A percentile compares a stretch with the other conserved stretches of the same genome.
Conservation (phyloP, 2,113 vertebrate genomes). For the Onychostoma macrolepis region DNA sequence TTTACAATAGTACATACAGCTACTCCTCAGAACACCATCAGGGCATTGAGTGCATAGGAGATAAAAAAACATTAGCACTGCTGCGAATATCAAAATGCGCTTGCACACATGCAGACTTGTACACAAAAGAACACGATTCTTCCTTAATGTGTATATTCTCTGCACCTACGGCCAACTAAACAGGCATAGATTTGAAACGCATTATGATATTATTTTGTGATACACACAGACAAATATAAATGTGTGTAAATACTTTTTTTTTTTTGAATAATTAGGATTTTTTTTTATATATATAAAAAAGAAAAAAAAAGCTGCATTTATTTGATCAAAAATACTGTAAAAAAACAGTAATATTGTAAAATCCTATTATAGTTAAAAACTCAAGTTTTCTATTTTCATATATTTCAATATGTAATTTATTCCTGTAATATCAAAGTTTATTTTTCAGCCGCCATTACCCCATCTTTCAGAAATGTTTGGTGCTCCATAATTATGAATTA, state of each 20-base stretch:
- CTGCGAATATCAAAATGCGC: background rate
- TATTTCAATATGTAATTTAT: background rate
- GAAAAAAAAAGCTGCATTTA: no score
- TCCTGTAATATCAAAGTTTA: background rate
- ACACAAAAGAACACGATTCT: background rate
- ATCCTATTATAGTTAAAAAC: no score
- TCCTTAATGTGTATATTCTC: background rate
- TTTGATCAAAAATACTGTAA: no score
- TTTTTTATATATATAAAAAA: no score
- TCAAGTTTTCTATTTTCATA: background rate
- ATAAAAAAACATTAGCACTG: background rate
- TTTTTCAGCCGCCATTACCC: background rate
- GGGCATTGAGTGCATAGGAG: conserved; percentile 29
- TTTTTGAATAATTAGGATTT: no score
- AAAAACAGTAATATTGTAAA: no score
- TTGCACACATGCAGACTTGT: background rate
- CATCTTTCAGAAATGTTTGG: no score
- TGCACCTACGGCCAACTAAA: background rate
- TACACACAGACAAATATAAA: background rate
- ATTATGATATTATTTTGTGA: background rate
- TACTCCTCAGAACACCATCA: conserved; percentile 11
- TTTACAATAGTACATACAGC: conserved; percentile 19
- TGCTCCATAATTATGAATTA: background rate
- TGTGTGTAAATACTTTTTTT: background rate
- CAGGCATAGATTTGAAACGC: background rate